Conservation (phyloP, 1,140 invertebrate genomes). For the Calephelis virginiensis region DNA sequence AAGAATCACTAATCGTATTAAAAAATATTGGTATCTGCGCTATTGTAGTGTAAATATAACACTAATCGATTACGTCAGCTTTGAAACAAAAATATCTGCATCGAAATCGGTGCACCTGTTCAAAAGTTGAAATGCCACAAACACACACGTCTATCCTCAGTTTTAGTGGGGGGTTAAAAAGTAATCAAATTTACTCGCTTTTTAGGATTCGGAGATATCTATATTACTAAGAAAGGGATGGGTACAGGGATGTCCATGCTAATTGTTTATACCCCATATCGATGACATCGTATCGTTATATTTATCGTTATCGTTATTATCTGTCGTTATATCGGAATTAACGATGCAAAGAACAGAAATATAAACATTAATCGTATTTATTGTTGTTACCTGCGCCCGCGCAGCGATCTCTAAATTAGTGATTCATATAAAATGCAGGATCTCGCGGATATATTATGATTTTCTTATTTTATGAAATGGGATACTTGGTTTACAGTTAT, state of each 20-base stretch:
- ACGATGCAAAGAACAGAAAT: conserved; percentile 66
- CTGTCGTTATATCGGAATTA: conserved; percentile 70
- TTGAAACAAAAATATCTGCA: too few relatives aligned
- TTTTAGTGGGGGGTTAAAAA: too few relatives aligned
- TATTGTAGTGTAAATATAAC: too few relatives aligned
- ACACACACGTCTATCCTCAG: too few relatives aligned
- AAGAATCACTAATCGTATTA: too few relatives aligned
- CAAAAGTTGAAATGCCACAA: too few relatives aligned
- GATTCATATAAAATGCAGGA: conserved; percentile 29
- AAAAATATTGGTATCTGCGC: too few relatives aligned
- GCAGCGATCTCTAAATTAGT: conserved; percentile 40
- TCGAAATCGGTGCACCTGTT: too few relatives aligned
- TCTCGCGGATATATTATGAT: conserved; percentile 13
- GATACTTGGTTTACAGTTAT: conserved; percentile 9
- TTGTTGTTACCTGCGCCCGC: conserved; percentile 44
- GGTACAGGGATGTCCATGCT: conserved; percentile 16
- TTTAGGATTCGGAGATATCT: too few relatives aligned
- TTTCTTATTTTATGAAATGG: conserved; percentile 10
- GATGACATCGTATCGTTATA: conserved; percentile 54
- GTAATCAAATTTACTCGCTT: too few relatives aligned
- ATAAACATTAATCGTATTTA: conserved; percentile 66
- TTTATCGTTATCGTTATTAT: conserved; percentile 75
- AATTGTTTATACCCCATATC: conserved; percentile 31
- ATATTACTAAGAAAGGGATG: too few relatives aligned
- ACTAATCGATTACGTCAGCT: too few relatives aligned